Base-by-base conservation (phyloP, 2,888 invertebrate genomes). In the Luperina testacea region DNA sequence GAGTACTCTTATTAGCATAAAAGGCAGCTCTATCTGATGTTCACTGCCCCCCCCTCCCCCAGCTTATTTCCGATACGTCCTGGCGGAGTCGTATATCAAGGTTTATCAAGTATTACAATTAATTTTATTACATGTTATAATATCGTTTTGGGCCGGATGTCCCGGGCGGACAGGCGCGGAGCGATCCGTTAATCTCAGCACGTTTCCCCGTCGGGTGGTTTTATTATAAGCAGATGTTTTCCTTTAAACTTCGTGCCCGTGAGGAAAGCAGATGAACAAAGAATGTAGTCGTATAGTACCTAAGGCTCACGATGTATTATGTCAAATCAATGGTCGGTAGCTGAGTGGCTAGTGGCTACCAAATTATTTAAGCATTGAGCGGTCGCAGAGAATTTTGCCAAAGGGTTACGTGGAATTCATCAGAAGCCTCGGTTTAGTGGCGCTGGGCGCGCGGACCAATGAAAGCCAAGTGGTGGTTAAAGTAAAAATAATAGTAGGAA, bases 21-120 rank as follows among this genome's bases (percentile, higher is more conserved):
- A 72, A 73, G 61, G 72, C 64, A 71, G 72, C 64, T 76, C 27
- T 78, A 76, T 84, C 75, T 72, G 78, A 80, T 78, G 32, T 51
- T 8, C 70, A 3, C 7, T 27, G 73, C 63, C 53, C 4, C 0
- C 27, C 7, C 2, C 0, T 27, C 2, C 27, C 24, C n/a, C 15
- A 84, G 80, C 73, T 88, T 80, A 87, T 88, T 88, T 88, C 87
- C 88, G 87, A 88, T 88, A 88, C 80, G 83, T 85, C 87, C 88
- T 78, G 63, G 80, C 57, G 74, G 65, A 85, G 81, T 73, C 83
- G 67, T 88, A 88, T 83, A 83, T 88, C 89, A 88, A 74, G 78
- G 73, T 81, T 83, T 86, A 86, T 84, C 84, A 80, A 84, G 79
- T 82, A 76, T 88, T 79, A 76, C 82, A 82, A 88, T 88, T 88